Evolutionary conservation across 2,888 invertebrate genomes (phyloP).

Genomic region (Pachycephus smyrnensis): DNA sequence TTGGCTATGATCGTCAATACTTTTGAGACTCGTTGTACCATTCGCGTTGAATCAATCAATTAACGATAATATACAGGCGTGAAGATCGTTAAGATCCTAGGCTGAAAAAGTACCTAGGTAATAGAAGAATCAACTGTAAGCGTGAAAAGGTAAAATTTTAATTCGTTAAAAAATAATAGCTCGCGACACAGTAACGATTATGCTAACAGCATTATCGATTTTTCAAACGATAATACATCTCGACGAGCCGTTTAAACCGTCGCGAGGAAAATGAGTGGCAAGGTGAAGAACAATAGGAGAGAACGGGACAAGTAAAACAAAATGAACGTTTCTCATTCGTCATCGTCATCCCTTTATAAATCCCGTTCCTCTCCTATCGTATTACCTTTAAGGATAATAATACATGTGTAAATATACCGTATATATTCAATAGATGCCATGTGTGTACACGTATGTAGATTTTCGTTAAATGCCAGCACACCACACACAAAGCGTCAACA

Average conservation of each 20-base stretch:
- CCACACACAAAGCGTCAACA: conserved; percentile 21
- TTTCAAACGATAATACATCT: neutral
- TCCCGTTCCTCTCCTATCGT: neutral
- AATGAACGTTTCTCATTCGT: neutral
- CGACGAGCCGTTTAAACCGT: neutral
- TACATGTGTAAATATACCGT: conserved; percentile 3
- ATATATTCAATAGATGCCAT: neutral
- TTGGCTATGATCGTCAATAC: neutral
- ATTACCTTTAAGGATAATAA: conserved; percentile 1
- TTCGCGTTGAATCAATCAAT: neutral
- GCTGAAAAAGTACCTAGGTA: neutral
- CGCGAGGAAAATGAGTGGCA: neutral
- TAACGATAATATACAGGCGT: neutral
- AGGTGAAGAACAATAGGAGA: neutral
- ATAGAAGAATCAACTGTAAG: neutral
- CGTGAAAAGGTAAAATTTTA: neutral
- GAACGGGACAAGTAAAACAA: neutral
- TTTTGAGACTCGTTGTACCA: neutral
- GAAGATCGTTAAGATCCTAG: neutral
- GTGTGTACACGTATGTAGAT: conserved; percentile 13
- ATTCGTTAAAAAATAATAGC: neutral
- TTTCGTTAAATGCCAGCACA: conserved; percentile 19
- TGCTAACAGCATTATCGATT: neutral
- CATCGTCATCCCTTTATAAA: neutral
- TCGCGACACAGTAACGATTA: neutral